Conservation (phyloP, 1,140 invertebrate genomes). For the Drosophila arizonae region DNA sequence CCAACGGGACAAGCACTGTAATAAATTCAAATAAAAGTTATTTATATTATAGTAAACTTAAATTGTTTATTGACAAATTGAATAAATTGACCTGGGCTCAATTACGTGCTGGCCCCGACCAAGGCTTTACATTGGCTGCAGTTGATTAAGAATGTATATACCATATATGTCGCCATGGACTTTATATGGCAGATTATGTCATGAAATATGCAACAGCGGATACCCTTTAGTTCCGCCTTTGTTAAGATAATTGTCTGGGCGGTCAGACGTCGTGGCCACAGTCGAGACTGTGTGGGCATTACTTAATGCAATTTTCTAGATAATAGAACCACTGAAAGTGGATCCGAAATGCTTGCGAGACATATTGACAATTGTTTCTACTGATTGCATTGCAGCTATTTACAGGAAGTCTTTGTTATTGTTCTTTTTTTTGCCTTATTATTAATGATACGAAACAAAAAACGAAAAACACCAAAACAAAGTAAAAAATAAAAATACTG, state of each 20-base stretch:
- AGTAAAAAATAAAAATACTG: conserved; percentile 20
- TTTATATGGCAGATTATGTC: background rate
- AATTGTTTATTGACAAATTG: too few species aligned
- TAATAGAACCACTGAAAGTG: background rate
- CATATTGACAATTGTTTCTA: conserved; percentile 6
- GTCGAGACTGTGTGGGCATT: background rate
- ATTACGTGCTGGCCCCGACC: too few species aligned
- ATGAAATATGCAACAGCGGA: background rate
- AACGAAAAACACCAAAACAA: background rate
- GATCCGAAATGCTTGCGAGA: background rate
- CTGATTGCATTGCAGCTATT: conserved; percentile 15
- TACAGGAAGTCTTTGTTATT: conserved; percentile 35
- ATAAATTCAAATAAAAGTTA: too few species aligned
- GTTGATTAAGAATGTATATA: too few species aligned
- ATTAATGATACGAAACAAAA: background rate
- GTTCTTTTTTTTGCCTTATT: conserved; percentile 9
- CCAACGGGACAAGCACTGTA: too few species aligned
- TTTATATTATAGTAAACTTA: too few species aligned
- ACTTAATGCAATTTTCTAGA: background rate
- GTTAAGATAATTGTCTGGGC: conserved; percentile 7
- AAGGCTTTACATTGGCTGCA: too few species aligned
- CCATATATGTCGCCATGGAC: background rate
- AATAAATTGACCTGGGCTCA: too few species aligned
- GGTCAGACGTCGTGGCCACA: conserved; percentile 7
- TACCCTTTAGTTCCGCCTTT: conserved; percentile 2